Evolutionary conservation across 2,797 vertebrate species (phyloP), one percentile per base, ranked within the genome.

Genomic region (Threskiornis aethiopicus): DNA sequence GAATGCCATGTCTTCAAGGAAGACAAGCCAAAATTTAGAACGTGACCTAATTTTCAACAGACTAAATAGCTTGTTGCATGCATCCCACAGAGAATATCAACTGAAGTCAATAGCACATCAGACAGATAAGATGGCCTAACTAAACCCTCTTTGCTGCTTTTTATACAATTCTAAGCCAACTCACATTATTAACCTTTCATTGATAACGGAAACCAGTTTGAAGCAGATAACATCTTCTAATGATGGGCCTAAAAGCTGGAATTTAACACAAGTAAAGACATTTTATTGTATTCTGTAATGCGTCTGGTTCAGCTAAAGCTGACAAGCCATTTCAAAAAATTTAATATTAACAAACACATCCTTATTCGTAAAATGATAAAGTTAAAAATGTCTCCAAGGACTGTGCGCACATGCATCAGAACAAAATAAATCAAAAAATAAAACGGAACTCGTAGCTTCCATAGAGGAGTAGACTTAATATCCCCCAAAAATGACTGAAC

Each of bases 161-260:
- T 65, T 46, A 49, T 83, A 55, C 35, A 62, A 51, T 77, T 92
- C 57, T 75, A 87, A 94, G 52, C 35, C 49, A 91, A 46, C 20
- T 80, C 65, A 87, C 29, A 78, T 85, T 89, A 93, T 93, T 85
- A 92, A 93, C 57, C 78, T 85, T 94, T 80, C 72, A 84, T 57
- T 89, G 55, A 76, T 54, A 93, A 89, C 76, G 24, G 39, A 89
- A 94, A 62, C 12, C 6, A 19, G 39, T 82, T 91, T 86, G 73
- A 89, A 92, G 55, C 16, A 84, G 55, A 86, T 90, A 94, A 54
- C 5, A 51, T 92, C 69, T 73, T 75, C n/a, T 87, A 95, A 96
- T 44, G 44, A 71, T 55, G 26, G 24, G 21, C 7, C 47, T 94
- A 93, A 96, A 93, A 79, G 10, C 49, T 82, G 49, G 55, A 89